Percentiles rank a stretch among this genome's conserved stretches.
These are phyloP conservation scores for Cataglyphis hispanica DNA, from an alignment of 1,140 invertebrate species.

Conservation along the genomic window DNA sequence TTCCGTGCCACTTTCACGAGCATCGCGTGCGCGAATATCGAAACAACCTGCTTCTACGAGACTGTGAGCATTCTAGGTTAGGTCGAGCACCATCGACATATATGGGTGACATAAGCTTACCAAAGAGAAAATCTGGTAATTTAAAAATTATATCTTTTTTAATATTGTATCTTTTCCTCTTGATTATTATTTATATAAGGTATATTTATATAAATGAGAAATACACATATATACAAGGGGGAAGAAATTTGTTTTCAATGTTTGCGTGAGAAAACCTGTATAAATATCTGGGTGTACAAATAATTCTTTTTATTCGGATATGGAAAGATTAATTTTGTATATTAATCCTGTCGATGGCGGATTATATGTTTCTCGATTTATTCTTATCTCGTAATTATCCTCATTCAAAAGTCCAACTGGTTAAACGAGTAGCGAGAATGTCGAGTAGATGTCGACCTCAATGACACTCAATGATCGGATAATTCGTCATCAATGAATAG, in stretches of 20 bases:
- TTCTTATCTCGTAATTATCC: constrained; percentile 12
- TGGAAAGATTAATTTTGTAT: not conserved
- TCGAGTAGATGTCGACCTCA: constrained; percentile 19
- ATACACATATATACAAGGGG: too few relatives aligned
- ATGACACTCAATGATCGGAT: constrained; percentile 17
- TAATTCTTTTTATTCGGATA: not conserved
- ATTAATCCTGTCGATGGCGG: not conserved
- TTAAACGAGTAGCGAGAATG: constrained; percentile 27
- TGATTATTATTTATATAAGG: not conserved
- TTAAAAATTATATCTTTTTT: too few relatives aligned
- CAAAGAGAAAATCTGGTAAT: not conserved
- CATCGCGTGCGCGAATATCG: constrained; percentile 7
- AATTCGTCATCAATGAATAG: not conserved
- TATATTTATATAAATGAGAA: not conserved
- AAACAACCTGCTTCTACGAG: not conserved
- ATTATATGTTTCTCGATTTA: constrained; percentile 18
- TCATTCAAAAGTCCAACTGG: not conserved
- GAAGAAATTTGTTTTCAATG: not conserved
- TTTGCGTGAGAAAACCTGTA: not conserved
- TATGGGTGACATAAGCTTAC: not conserved
- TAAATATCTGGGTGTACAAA: not conserved
- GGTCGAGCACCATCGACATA: not conserved
- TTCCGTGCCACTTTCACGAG: constrained; percentile 34
- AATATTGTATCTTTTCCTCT: too few relatives aligned
- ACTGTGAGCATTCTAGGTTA: constrained; percentile 9